Percentiles rank a stretch among this genome's conserved stretches.
phyloP scores from a whole-genome alignment of 1,140 invertebrate species.

The Magallana ariakensis region DNA sequence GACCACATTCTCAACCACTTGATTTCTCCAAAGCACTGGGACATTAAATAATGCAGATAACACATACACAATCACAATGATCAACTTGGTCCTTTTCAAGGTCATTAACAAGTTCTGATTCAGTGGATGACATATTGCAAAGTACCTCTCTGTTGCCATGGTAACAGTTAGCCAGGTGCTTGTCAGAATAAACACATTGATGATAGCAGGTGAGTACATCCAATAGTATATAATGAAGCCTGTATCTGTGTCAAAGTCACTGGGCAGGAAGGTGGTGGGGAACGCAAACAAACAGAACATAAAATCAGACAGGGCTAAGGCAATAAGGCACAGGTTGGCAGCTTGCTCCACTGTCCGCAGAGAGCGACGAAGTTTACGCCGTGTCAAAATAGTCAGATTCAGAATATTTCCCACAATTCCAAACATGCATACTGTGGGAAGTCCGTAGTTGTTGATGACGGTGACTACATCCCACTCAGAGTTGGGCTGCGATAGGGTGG shows the following conservation, averaged over 20 bases:
- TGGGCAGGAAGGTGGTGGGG: constrained; percentile 76
- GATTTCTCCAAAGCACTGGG: constrained; percentile 76
- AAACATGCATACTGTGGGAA: constrained; percentile 74
- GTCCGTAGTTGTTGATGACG: constrained; percentile 67
- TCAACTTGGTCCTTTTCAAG: constrained; percentile 72
- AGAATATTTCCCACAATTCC: constrained; percentile 77
- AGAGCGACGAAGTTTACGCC: constrained; percentile 72
- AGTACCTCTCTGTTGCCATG: constrained; percentile 77
- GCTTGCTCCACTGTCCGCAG: constrained; percentile 73
- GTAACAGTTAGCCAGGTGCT: constrained; percentile 78
- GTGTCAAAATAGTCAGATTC: constrained; percentile 75
- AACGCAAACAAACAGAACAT: constrained; percentile 76
- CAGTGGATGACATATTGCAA: constrained; percentile 78
- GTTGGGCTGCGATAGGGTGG: not conserved
- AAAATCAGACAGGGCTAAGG: constrained; percentile 74
- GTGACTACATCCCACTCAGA: constrained; percentile 55
- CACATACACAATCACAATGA: constrained; percentile 74
- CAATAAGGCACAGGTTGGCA: constrained; percentile 75
- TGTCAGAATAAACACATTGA: constrained; percentile 78
- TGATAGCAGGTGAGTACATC: constrained; percentile 73
- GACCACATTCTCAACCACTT: constrained; percentile 61
- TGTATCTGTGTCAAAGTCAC: constrained; percentile 63
- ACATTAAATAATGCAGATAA: constrained; percentile 75
- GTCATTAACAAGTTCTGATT: constrained; percentile 74
- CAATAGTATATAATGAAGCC: constrained; percentile 73